Evolutionary conservation across 2,797 vertebrate genomes (phyloP).

Genomic region (Characodon lateralis): DNA sequence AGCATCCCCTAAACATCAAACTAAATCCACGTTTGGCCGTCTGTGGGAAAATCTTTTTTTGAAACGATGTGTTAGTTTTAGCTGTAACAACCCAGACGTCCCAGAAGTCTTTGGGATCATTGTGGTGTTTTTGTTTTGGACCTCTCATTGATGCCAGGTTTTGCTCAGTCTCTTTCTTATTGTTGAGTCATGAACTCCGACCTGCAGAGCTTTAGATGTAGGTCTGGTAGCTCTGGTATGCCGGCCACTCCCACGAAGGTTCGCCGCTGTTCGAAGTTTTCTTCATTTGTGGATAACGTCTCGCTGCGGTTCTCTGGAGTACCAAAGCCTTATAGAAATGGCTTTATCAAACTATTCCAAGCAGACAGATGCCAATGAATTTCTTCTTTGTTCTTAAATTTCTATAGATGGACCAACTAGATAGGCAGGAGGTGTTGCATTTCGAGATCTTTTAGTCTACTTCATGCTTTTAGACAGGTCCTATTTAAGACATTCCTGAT

Average conservation of each 20-base stretch:
- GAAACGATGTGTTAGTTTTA: too few relatives aligned
- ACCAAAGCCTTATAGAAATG: not conserved
- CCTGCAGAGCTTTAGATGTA: not conserved
- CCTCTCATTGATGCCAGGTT: too few relatives aligned
- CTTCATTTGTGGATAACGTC: not conserved
- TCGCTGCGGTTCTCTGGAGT: not conserved
- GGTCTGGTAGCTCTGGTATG: not conserved
- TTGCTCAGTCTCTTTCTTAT: not conserved
- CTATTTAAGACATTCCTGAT: too few relatives aligned
- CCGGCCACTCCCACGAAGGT: not conserved
- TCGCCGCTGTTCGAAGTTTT: not conserved
- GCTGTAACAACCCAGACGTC: too few relatives aligned
- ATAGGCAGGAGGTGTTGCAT: not conserved
- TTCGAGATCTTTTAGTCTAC: not conserved
- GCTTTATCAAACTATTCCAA: not conserved
- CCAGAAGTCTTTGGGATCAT: not conserved
- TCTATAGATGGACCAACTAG: not conserved
- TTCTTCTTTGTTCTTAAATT: not conserved
- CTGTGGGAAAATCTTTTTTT: too few relatives aligned
- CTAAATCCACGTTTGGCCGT: too few relatives aligned
- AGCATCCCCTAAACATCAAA: too few relatives aligned
- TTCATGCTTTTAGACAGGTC: not conserved
- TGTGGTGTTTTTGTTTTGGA: not conserved
- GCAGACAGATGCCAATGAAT: not conserved
- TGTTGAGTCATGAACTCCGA: not conserved